phyloP scores from a whole-genome alignment of 2,888 invertebrate genomes.

The Rhogogaster chlorosoma region DNA sequence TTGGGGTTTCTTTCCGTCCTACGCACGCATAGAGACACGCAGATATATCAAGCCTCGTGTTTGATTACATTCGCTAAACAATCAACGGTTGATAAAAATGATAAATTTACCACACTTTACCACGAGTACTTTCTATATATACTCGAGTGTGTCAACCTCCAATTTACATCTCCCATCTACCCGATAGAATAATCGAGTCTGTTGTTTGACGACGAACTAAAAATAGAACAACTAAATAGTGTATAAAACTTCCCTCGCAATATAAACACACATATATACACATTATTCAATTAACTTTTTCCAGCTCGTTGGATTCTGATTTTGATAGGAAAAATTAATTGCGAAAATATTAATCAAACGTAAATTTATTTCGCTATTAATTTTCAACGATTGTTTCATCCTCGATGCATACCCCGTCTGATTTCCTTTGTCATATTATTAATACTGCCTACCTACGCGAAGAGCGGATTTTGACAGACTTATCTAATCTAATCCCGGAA shows the following conservation, averaged over 20 bases:
- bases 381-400: not conserved
- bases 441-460: not conserved
- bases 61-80: constrained; percentile 4
- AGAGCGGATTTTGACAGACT: not conserved
- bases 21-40: not conserved
- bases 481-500: not conserved
- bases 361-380: too few species aligned
- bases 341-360: too few species aligned
- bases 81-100: constrained; percentile 18
- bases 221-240: too few species aligned
- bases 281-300: too few species aligned
- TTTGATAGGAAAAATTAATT: too few species aligned
- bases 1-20: not conserved
- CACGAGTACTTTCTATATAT: not conserved
- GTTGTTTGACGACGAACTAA: not conserved
- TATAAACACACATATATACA: too few species aligned
- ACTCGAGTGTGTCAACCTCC: too few species aligned
- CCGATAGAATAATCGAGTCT: not conserved
- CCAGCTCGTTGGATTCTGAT: too few species aligned
- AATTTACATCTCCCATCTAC: not conserved
- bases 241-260: too few species aligned
- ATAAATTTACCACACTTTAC: not conserved
- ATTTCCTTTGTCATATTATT: not conserved
- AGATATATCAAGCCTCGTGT: not conserved
- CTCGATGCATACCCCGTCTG: not conserved